Conservation (phyloP, 2,888 invertebrate genomes). For the Drosophila limbata region DNA sequence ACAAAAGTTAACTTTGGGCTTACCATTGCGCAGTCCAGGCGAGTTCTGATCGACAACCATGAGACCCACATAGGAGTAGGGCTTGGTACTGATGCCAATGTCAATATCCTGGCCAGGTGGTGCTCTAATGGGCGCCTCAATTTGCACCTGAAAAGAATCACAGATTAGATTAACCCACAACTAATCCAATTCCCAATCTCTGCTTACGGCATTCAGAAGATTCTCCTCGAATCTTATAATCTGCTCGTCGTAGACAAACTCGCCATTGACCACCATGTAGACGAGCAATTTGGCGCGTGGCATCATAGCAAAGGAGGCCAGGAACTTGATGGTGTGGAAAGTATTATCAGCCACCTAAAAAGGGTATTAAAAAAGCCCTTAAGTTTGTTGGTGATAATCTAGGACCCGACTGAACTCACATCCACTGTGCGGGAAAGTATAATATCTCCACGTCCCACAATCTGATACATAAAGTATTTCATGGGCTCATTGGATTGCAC, state of each 20-base stretch:
- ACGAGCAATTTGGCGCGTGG: conserved; percentile 94
- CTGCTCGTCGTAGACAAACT: conserved; percentile 94
- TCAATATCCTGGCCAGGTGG: conserved; percentile 93
- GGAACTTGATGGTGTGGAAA: conserved; percentile 86
- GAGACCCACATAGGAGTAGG: conserved; percentile 95
- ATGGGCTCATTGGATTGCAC: conserved; percentile 92
- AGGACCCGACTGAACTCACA: conserved; percentile 81
- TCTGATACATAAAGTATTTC: conserved; percentile 91
- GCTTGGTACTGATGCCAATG: conserved; percentile 92
- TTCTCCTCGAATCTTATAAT: conserved; percentile 92
- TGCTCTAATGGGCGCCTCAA: conserved; percentile 88
- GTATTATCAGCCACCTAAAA: conserved; percentile 80
- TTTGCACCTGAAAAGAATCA: conserved; percentile 86
- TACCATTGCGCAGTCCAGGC: conserved; percentile 88
- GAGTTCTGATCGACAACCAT: conserved; percentile 95
- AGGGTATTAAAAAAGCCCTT: background rate
- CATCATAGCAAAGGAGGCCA: conserved; percentile 92
- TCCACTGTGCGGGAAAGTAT: conserved; percentile 91
- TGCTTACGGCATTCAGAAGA: conserved; percentile 91
- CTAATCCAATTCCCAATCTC: fast-evolving
- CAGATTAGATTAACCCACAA: background rate
- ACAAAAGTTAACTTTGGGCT: conserved; percentile 62
- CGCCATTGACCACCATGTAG: conserved; percentile 91
- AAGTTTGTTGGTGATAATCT: background rate
- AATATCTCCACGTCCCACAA: conserved; percentile 95